Base-by-base conservation (phyloP, 2,888 invertebrate genomes). In the Hoplodrina ambigua region DNA sequence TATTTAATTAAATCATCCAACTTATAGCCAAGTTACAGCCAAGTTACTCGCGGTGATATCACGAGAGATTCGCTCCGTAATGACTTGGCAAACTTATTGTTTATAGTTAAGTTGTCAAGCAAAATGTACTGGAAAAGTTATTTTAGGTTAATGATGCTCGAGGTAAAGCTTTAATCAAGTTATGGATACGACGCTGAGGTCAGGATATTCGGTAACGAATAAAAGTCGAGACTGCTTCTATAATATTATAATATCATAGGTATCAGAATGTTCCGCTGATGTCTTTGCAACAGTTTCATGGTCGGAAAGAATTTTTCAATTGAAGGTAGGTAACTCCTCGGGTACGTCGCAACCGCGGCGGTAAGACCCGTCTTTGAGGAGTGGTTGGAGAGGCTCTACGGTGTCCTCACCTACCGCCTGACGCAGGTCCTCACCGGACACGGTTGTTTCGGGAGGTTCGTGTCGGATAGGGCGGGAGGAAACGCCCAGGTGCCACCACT, bases 1-100 rank as follows among this genome's bases (percentile, higher is more conserved):
- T 61, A 80, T 80, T 78, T 78, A 80, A 78, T 78, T 70, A 67
- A 78, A 78, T 70, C 70, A 62, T 64, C 69, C 10, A 60, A 78
- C 33, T 66, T 78, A 58, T 52, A 59, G 56, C 17, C 52, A 50
- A 67, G 53, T 66, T 41, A 49, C 17, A 56, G 55, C 7, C 19
- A 58, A 69, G 64, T 75, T 20, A 44, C n/a, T 56, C 49, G 33
- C 62, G 55, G 52, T 49, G 50, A 64, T 80, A 60, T 67, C 69
- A 59, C 75, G 30, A 46, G 69, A 77, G 80, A 69, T 61, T 63
- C 49, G 41, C 55, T 25, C 37, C 69, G 17, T 80, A 64, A 78
- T 54, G 65, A 70, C 78, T 78, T 64, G 15, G 44, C 54, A 11
- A 67, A 78, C 63, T 71, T 75, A 75, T 70, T 75, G 70, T 58